Evolutionary conservation across 2,113 vertebrate genomes (phyloP).

Genomic region (Crotophaga sulcirostris): DNA sequence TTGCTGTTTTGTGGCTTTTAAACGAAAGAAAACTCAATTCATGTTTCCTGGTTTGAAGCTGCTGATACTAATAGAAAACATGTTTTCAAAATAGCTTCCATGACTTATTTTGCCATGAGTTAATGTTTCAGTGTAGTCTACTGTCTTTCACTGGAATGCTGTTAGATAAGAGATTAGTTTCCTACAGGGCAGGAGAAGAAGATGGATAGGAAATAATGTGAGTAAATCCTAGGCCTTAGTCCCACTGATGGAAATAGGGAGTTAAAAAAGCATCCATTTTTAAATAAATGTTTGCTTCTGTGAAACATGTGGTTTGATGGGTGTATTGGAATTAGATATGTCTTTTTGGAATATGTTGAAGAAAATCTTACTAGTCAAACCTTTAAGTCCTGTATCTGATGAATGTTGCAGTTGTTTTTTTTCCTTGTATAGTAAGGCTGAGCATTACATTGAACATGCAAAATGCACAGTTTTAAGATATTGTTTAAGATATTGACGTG

Average conservation of each 20-base stretch:
- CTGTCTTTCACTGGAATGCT: background rate
- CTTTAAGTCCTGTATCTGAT: background rate
- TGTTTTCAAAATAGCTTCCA: background rate
- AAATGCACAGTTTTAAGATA: background rate
- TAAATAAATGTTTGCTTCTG: background rate
- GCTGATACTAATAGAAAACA: background rate
- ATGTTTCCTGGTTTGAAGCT: background rate
- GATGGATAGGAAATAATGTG: background rate
- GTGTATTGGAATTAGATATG: background rate
- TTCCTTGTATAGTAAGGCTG: background rate
- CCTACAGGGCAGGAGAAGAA: background rate
- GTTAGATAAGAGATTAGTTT: background rate
- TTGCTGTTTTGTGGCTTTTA: background rate
- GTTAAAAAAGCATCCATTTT: background rate
- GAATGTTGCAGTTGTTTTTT: background rate
- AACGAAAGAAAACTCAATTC: background rate
- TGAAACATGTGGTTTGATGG: background rate
- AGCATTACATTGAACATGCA: background rate
- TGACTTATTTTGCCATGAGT: background rate
- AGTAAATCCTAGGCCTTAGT: background rate
- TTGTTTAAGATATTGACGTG: background rate
- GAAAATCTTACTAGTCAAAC: background rate
- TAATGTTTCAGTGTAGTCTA: background rate
- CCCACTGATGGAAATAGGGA: background rate
- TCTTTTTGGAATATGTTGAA: background rate